These are phyloP conservation scores for Caenorhabditis wallacei DNA, from an alignment of 2,888 invertebrate genomes.

Conservation along the genomic window DNA sequence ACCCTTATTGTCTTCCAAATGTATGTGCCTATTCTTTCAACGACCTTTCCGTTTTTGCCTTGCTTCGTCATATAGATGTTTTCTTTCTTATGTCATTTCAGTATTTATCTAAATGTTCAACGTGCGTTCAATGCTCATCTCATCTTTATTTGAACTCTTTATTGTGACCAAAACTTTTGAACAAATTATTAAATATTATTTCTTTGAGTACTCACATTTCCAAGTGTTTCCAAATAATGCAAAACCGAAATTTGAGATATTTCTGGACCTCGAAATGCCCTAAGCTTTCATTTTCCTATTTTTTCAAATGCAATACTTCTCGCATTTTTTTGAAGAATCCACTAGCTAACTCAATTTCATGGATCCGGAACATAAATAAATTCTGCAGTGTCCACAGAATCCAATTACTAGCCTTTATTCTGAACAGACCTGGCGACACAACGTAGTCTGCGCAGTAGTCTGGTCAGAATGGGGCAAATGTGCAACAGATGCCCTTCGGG, in stretches of 20 bases:
- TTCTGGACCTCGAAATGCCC: too few species aligned
- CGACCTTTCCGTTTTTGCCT: conserved; percentile 44
- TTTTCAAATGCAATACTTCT: too few species aligned
- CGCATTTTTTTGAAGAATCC: too few species aligned
- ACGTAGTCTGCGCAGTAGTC: conserved; percentile 17
- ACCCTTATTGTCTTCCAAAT: conserved; percentile 40
- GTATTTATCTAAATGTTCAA: conserved; percentile 53
- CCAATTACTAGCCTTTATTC: conserved; percentile 41
- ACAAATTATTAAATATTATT: background rate
- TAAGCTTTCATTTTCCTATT: too few species aligned
- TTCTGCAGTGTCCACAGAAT: conserved; percentile 16
- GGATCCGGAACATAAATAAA: too few species aligned
- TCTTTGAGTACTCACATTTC: background rate
- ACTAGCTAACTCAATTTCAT: too few species aligned
- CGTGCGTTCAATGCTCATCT: conserved; percentile 43
- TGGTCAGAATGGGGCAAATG: conserved; percentile 41
- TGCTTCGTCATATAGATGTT: conserved; percentile 36
- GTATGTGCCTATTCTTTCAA: conserved; percentile 51
- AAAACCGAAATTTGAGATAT: too few species aligned
- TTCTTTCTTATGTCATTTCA: conserved; percentile 5
- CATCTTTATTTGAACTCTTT: conserved; percentile 45
- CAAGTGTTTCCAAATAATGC: too few species aligned
- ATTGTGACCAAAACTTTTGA: background rate
- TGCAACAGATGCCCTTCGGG: conserved; percentile 56
- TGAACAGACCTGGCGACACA: background rate